Conservation (phyloP, 1,140 invertebrate genomes). For the Armadillidium nasatum region DNA sequence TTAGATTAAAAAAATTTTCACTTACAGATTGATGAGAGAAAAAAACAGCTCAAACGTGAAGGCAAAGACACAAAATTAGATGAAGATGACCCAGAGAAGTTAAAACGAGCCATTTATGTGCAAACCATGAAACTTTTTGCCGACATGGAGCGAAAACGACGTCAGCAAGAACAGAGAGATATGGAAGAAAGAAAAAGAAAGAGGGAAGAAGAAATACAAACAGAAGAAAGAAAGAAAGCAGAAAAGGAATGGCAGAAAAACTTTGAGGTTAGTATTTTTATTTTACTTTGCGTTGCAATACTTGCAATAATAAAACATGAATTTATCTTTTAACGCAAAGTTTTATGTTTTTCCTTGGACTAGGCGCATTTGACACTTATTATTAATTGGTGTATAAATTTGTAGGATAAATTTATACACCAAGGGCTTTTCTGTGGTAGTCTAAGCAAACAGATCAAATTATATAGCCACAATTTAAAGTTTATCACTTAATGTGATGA, state of each 20-base stretch:
- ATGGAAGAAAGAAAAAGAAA: constrained; percentile 93
- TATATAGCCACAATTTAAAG: no score
- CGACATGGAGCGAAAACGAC: constrained; percentile 80
- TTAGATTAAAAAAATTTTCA: constrained; percentile 19
- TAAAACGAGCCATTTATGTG: constrained; percentile 90
- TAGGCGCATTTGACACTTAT: no score
- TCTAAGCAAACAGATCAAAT: no score
- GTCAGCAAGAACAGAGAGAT: constrained; percentile 72
- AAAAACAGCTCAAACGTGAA: constrained; percentile 91
- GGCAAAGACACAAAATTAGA: constrained; percentile 67
- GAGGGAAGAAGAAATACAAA: constrained; percentile 86
- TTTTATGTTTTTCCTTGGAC: no score
- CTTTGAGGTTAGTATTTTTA: constrained; percentile 69
- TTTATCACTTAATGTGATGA: no score
- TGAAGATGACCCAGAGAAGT: constrained; percentile 90
- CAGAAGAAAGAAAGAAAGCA: constrained; percentile 78
- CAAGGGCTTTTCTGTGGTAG: no score
- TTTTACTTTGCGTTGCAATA: no score
- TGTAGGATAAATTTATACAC: no score
- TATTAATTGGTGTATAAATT: no score
- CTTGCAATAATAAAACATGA: no score
- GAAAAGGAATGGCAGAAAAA: constrained; percentile 96
- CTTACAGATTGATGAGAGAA: constrained; percentile 82
- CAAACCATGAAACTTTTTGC: constrained; percentile 99
- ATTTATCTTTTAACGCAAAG: no score